Evolutionary conservation across 2,113 vertebrate species (phyloP).

Genomic region (Platysternon megacephalum): DNA sequence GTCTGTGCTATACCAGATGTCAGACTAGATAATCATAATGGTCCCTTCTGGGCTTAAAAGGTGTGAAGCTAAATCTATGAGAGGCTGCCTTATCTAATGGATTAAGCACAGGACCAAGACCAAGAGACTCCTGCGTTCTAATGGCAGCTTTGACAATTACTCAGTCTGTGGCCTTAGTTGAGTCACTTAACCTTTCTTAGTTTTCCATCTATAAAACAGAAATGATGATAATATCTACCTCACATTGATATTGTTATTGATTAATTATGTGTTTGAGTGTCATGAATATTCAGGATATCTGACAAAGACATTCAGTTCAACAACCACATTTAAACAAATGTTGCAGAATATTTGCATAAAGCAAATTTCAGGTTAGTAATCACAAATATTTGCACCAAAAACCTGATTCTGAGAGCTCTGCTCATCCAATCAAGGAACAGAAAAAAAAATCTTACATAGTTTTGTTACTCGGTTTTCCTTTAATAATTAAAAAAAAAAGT

Average conservation of each 20-base stretch:
- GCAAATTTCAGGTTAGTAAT: neutral
- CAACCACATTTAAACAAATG: neutral
- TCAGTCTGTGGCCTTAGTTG: slow-evolving; percentile 26
- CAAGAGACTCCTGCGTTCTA: neutral
- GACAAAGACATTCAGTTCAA: accelerated
- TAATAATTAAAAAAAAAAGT: neutral
- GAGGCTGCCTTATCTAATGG: slow-evolving; percentile 69
- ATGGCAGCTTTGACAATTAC: slow-evolving; percentile 63
- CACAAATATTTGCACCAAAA: neutral
- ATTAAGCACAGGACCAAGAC: slow-evolving; percentile 53
- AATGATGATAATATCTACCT: neutral
- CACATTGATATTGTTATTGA: neutral
- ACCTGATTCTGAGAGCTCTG: neutral
- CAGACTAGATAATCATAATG: neutral
- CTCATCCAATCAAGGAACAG: neutral
- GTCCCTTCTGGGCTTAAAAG: neutral
- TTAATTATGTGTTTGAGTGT: neutral
- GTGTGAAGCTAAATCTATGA: neutral
- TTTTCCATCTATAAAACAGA: slow-evolving; percentile 35
- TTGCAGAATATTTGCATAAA: neutral
- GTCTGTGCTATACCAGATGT: neutral
- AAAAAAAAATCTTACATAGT: neutral
- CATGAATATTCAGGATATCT: accelerated
- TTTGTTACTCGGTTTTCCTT: neutral
- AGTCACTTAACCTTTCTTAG: slow-evolving; percentile 46